Evolutionary conservation across 2,888 invertebrate genomes (phyloP).

Genomic region (Agrochola circellaris): DNA sequence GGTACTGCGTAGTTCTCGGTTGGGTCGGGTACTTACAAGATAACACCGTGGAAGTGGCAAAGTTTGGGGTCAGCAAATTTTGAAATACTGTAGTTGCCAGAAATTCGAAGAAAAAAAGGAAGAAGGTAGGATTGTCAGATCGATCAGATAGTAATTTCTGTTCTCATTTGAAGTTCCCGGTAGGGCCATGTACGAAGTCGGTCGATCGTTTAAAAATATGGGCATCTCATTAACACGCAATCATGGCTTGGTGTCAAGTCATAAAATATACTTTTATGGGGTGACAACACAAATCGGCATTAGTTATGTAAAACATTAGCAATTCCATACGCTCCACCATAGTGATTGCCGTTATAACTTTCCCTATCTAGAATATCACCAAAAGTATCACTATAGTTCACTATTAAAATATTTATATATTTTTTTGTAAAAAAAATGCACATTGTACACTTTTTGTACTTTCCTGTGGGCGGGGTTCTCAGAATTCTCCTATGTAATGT

Average conservation of each 20-base stretch:
- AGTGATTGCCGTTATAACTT: not conserved
- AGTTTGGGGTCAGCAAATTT: too few relatives aligned
- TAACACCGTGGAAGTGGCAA: too few relatives aligned
- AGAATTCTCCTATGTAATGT: too few relatives aligned
- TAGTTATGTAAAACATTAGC: not conserved
- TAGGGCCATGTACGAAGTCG: not conserved
- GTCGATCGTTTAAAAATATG: slow-evolving; percentile 20
- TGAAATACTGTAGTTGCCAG: too few relatives aligned
- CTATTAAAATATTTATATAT: not conserved
- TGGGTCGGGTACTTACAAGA: not conserved
- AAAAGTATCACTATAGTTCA: not conserved
- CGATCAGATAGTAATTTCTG: too few relatives aligned
- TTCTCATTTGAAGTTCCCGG: not conserved
- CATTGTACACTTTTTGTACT: too few relatives aligned
- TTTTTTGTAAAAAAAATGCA: not conserved
- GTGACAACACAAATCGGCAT: slow-evolving; percentile 28
- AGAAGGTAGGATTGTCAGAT: too few relatives aligned
- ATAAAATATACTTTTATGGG: slow-evolving; percentile 38
- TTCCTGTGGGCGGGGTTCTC: too few relatives aligned
- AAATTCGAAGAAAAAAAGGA: too few relatives aligned
- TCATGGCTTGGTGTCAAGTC: slow-evolving; percentile 12
- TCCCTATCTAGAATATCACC: not conserved
- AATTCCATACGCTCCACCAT: not conserved
- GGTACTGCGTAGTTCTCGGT: not conserved
- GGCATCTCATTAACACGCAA: slow-evolving; percentile 27